Conservation (phyloP, 2,888 invertebrate genomes). For the Cryptocheilus praepositus region DNA sequence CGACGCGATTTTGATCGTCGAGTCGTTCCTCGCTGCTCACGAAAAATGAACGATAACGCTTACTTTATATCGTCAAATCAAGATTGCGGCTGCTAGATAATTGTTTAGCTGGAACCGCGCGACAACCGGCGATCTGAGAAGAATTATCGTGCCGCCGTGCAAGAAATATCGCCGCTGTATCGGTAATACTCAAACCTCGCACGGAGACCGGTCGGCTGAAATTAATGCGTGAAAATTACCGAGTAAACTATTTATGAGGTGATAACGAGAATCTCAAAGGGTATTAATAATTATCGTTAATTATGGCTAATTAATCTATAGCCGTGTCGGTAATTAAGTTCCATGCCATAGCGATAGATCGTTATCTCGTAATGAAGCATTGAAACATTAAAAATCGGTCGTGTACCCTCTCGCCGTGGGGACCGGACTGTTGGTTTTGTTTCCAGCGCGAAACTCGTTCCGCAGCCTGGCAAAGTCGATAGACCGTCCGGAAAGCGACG, state of each 20-base stretch:
- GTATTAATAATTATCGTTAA: slow-evolving; percentile 33
- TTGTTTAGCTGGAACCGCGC: too few relatives aligned
- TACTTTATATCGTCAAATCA: too few relatives aligned
- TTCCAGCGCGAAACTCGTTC: slow-evolving; percentile 25
- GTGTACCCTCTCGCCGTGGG: slow-evolving; percentile 14
- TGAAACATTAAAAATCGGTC: slow-evolving; percentile 32
- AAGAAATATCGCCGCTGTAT: slow-evolving; percentile 24
- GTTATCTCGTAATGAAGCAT: slow-evolving; percentile 34
- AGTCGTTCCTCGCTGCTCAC: too few relatives aligned
- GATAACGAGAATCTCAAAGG: slow-evolving; percentile 29
- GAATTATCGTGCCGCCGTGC: slow-evolving; percentile 24
- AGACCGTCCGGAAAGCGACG: too few relatives aligned
- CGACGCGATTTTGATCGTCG: too few relatives aligned
- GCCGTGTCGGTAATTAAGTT: background rate
- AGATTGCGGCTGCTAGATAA: too few relatives aligned
- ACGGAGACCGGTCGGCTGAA: slow-evolving; percentile 23
- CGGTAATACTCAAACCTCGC: slow-evolving; percentile 18
- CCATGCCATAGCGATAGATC: slow-evolving; percentile 15
- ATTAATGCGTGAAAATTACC: slow-evolving; percentile 34
- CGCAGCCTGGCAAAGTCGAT: background rate
- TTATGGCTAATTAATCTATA: slow-evolving; percentile 40
- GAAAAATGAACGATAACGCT: too few relatives aligned
- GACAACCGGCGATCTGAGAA: slow-evolving; percentile 18
- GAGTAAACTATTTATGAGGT: slow-evolving; percentile 14
- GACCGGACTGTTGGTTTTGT: slow-evolving; percentile 9